A percentile compares a stretch with the other conserved stretches of the same genome.
phyloP scores from a whole-genome alignment of 2,113 vertebrate species.

The Grallaria varia region DNA sequence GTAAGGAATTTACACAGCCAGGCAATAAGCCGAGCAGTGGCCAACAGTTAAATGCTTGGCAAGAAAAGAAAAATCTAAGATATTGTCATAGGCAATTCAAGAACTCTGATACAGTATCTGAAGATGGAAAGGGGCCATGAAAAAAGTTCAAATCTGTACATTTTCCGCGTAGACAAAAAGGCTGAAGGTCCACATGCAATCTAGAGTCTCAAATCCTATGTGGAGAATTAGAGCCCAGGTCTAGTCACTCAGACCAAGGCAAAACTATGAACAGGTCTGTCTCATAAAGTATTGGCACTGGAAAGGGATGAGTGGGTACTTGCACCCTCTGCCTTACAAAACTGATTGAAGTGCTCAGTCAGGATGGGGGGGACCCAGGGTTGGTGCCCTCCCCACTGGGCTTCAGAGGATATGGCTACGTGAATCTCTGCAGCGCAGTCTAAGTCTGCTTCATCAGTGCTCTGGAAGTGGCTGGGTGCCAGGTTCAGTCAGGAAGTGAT shows the following conservation, averaged over 20 bases:
- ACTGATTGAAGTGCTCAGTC: not conserved
- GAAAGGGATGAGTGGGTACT: not conserved
- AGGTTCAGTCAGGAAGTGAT: slow-evolving; percentile 23
- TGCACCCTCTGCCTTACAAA: not conserved
- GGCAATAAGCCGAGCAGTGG: not conserved
- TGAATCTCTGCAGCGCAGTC: not conserved
- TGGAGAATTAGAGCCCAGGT: not conserved
- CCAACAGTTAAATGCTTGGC: not conserved
- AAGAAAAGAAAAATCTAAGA: not conserved
- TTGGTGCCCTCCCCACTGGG: not conserved
- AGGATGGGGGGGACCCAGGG: not conserved
- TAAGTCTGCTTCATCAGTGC: not conserved
- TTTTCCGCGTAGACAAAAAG: not conserved
- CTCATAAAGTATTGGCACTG: not conserved
- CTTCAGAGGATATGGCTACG: slow-evolving; percentile 10
- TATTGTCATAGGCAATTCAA: not conserved
- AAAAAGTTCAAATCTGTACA: not conserved
- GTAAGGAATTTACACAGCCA: not conserved
- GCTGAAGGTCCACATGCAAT: not conserved
- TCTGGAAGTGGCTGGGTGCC: not conserved
- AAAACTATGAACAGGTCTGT: not conserved
- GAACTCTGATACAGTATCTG: not conserved
- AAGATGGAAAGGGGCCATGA: not conserved
- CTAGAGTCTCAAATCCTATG: not conserved
- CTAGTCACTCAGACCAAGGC: not conserved